Evolutionary conservation across 2,888 invertebrate species (phyloP).

Genomic region (Drosophila sordidula): DNA sequence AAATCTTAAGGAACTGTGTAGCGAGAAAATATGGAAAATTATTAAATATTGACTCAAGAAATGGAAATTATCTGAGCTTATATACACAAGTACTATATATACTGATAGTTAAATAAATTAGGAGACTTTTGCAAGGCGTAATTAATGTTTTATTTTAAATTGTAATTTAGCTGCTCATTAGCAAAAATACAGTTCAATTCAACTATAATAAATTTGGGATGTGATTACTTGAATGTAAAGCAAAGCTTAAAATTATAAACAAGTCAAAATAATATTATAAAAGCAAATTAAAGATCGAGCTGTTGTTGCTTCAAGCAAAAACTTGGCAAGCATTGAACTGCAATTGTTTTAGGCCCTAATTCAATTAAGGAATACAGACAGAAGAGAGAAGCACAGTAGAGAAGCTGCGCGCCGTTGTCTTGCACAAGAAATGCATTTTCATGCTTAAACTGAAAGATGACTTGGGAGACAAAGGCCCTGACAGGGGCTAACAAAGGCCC

Average conservation of each 20-base stretch:
- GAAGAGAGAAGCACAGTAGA: slow-evolving; percentile 9
- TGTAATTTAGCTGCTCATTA: too few species aligned
- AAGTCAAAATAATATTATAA: too few species aligned
- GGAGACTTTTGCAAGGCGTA: too few species aligned
- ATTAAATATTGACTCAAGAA: too few species aligned
- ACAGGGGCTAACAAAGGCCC: slow-evolving; percentile 43
- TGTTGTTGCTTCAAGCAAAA: not conserved
- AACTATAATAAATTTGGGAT: too few species aligned
- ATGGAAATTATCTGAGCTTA: too few species aligned
- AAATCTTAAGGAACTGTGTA: not conserved
- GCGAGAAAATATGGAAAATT: not conserved
- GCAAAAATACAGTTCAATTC: too few species aligned
- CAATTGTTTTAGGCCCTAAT: slow-evolving; percentile 29
- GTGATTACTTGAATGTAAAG: too few species aligned
- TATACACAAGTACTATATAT: too few species aligned
- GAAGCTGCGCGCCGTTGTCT: slow-evolving; percentile 16
- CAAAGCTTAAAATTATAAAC: too few species aligned
- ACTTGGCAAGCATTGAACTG: not conserved
- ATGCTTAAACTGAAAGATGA: slow-evolving; percentile 56
- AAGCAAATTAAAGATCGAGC: not conserved
- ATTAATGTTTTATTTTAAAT: too few species aligned
- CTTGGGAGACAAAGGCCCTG: slow-evolving; percentile 41
- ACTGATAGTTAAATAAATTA: too few species aligned
- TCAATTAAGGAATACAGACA: slow-evolving; percentile 17
- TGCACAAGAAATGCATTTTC: slow-evolving; percentile 65